Evolutionary conservation across 1,140 invertebrate species (phyloP).

Genomic region (Dufourea novaeangliae): DNA sequence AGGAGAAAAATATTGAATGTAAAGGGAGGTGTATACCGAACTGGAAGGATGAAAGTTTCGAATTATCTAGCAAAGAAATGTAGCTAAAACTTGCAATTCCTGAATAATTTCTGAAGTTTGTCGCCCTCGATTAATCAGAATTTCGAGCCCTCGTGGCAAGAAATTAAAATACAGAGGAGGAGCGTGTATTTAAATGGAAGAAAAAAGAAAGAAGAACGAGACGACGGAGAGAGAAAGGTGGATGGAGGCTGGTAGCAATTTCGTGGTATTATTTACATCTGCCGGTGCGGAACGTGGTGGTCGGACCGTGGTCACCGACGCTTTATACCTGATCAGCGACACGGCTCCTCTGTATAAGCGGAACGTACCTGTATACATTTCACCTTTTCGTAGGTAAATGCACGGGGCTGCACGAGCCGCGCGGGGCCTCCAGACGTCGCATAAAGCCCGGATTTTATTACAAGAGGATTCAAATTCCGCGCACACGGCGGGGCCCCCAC

Average conservation of each 20-base stretch:
- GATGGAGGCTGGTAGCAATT: constrained; percentile 72
- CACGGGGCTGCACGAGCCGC: constrained; percentile 42
- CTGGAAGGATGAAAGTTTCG: too few species aligned
- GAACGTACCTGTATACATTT: constrained; percentile 62
- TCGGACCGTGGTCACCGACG: constrained; percentile 40
- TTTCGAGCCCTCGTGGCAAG: neutral
- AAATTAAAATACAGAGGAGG: constrained; percentile 2
- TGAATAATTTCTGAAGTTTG: too few species aligned
- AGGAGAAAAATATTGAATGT: too few species aligned
- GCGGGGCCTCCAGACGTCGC: constrained; percentile 70
- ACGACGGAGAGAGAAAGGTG: neutral
- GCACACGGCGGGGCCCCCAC: constrained; percentile 66
- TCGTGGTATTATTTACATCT: constrained; percentile 75
- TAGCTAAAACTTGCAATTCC: too few species aligned
- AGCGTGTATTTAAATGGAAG: too few species aligned
- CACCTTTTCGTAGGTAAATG: constrained; percentile 62
- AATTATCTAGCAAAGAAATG: too few species aligned
- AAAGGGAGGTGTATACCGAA: too few species aligned
- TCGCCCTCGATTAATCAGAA: constrained; percentile 2
- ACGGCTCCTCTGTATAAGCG: constrained; percentile 44
- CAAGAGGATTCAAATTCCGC: constrained; percentile 81
- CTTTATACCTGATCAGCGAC: constrained; percentile 61
- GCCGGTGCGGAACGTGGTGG: constrained; percentile 49
- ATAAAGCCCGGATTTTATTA: constrained; percentile 81
- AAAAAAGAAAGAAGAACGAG: constrained; percentile 9